Conservation (phyloP, 2,888 invertebrate species). For the Spodoptera picta region DNA sequence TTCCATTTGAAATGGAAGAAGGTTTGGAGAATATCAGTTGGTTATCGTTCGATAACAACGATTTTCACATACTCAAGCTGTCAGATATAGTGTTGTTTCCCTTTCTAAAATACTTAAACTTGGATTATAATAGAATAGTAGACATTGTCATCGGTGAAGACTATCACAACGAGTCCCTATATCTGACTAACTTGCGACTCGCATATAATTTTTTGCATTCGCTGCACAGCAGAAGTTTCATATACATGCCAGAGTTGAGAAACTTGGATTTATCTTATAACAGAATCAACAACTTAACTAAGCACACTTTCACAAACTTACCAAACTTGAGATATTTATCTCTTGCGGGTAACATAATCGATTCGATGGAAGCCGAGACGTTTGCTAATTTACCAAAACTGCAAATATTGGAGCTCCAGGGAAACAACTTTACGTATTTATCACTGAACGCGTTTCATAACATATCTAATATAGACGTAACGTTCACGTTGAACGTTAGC, state of each 20-base stretch:
- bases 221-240: conserved; percentile 92
- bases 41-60: conserved; percentile 96
- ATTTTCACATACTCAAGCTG: conserved; percentile 92
- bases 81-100: conserved; percentile 92
- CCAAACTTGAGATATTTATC: conserved; percentile 94
- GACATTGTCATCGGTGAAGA: conserved; percentile 91
- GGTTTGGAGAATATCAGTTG: conserved; percentile 93
- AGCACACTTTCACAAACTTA: conserved; percentile 93
- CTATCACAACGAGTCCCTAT: conserved; percentile 91
- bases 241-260: conserved; percentile 91
- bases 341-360: conserved; percentile 94
- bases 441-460: conserved; percentile 91
- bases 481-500: conserved; percentile 93
- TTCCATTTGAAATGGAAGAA: conserved; percentile 93
- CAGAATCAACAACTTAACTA: conserved; percentile 91
- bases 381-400: conserved; percentile 93
- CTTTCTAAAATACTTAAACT: conserved; percentile 93
- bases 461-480: conserved; percentile 90
- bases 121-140: conserved; percentile 95
- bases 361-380: conserved; percentile 91
- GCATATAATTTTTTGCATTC: conserved; percentile 93
- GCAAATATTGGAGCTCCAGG: conserved; percentile 93
- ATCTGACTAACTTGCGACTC: conserved; percentile 93
- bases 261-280: conserved; percentile 94
- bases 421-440: conserved; percentile 92